These are phyloP conservation scores for Epinephelus fuscoguttatus DNA, from an alignment of 2,113 vertebrate genomes.

Conservation along the genomic window DNA sequence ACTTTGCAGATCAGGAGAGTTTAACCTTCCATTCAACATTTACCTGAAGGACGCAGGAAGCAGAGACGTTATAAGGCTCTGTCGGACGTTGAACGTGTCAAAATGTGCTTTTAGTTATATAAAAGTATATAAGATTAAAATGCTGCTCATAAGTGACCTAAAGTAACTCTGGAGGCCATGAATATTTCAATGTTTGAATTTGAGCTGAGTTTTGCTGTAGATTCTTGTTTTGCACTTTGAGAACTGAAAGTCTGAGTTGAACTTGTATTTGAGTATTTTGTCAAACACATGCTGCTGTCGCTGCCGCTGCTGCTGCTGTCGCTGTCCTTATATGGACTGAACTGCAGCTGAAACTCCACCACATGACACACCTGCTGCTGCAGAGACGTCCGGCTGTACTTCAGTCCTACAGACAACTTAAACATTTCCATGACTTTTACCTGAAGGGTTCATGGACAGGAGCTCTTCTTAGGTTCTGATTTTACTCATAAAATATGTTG, in stretches of 20 bases:
- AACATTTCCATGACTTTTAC: not conserved
- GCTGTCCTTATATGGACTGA: not conserved
- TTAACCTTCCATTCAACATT: too few species aligned
- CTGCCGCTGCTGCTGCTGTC: conserved; percentile 4
- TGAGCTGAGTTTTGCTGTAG: not conserved
- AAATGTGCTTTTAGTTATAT: not conserved
- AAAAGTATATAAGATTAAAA: not conserved
- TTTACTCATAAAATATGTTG: not conserved
- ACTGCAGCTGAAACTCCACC: not conserved
- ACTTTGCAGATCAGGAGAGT: not conserved
- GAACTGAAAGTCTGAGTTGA: not conserved
- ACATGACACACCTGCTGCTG: not conserved
- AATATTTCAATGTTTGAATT: not conserved
- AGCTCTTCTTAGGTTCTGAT: not conserved
- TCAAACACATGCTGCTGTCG: not conserved
- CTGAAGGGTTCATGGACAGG: not conserved
- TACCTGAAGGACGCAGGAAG: not conserved
- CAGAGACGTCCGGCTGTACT: not conserved
- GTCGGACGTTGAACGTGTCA: too few species aligned
- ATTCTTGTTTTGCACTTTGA: not conserved
- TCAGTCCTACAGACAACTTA: not conserved
- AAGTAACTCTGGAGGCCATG: too few species aligned
- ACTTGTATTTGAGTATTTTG: not conserved
- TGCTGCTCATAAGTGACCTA: too few species aligned
- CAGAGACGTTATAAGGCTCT: too few species aligned